These are phyloP conservation scores for Eulemur albifrons DNA, from an alignment of 2,797 vertebrate genomes.

Conservation along the genomic window DNA sequence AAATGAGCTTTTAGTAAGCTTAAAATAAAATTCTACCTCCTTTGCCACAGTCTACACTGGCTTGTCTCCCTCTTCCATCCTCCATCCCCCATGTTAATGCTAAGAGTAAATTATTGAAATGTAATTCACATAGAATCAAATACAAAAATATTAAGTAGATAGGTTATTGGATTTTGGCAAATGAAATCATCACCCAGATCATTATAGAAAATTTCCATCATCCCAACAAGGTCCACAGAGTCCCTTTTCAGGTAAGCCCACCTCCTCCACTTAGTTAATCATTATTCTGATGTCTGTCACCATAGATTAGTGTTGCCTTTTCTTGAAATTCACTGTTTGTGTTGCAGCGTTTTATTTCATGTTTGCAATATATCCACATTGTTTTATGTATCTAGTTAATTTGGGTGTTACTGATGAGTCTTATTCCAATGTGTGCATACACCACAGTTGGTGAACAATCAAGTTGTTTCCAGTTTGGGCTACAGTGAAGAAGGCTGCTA, in stretches of 20 bases:
- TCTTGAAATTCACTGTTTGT: neutral
- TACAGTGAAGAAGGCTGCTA: neutral
- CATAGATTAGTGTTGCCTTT: neutral
- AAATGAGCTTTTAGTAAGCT: neutral
- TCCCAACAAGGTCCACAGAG: neutral
- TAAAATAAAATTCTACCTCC: neutral
- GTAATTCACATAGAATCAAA: neutral
- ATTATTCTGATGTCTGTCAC: neutral
- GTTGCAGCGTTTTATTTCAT: neutral
- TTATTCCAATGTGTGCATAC: neutral
- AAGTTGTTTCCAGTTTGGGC: neutral
- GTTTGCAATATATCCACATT: neutral
- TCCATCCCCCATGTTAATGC: neutral
- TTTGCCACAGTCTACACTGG: neutral
- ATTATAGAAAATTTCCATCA: neutral
- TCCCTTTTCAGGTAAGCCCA: neutral
- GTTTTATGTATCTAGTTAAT: neutral
- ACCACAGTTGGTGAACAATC: neutral
- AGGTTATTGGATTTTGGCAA: neutral
- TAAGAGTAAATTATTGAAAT: neutral
- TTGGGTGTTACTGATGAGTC: no score
- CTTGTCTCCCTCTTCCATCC: neutral
- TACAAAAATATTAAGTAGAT: neutral
- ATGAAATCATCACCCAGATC: neutral
- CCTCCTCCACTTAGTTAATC: neutral